Evolutionary conservation across 2,797 vertebrate genomes (phyloP).

Genomic region (Hippopotamyrus pictus): DNA sequence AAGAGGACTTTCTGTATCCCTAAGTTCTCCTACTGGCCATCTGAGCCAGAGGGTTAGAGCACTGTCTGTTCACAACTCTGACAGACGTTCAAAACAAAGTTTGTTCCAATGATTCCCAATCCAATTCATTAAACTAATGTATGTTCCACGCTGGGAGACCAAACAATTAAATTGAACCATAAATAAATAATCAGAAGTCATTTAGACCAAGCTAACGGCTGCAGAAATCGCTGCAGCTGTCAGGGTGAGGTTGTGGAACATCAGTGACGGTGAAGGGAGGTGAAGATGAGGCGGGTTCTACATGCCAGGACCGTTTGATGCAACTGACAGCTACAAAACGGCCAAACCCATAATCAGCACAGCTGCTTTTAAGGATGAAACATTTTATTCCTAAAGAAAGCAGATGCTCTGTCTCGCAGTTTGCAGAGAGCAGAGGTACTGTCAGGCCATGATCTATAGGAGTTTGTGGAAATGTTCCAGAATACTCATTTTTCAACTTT

Average conservation of each 20-base stretch:
- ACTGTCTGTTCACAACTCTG: not conserved
- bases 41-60: not conserved
- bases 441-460: not conserved
- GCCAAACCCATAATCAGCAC: not conserved
- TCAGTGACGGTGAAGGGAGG: not conserved
- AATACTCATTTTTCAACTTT: slow-evolving; percentile 12
- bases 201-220: not conserved
- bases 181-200: not conserved
- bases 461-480: slow-evolving; percentile 2
- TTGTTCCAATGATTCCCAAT: not conserved
- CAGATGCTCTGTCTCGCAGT: not conserved
- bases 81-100: not conserved
- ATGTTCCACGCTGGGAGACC: not conserved
- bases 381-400: not conserved
- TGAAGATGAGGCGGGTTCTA: not conserved
- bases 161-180: not conserved
- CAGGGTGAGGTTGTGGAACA: not conserved
- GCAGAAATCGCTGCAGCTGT: not conserved
- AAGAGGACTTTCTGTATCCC: not conserved
- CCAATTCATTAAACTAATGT: not conserved
- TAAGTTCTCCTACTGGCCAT: not conserved
- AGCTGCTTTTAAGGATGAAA: not conserved
- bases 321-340: not conserved
- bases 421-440: not conserved
- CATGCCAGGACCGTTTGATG: not conserved